Evolutionary conservation across 2,888 invertebrate genomes (phyloP), one percentile per base, ranked within the genome.

Genomic region (Acleris cristana): DNA sequence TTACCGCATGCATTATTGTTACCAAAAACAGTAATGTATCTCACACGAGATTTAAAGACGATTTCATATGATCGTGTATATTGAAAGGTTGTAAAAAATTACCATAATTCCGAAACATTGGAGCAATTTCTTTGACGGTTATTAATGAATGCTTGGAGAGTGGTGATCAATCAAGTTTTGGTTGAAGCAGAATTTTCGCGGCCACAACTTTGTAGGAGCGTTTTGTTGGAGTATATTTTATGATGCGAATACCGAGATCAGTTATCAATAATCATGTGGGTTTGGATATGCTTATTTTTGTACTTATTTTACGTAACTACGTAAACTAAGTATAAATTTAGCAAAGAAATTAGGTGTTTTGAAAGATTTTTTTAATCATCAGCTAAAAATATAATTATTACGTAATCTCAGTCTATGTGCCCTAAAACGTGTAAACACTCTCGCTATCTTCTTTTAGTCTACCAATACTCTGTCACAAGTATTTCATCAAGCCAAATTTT

Each of bases 121-220:
- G 74, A 83, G 87, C 83, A 87, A 89, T 88, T 87, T 87, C 78
- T 80, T 85, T 79, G 90, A 88, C 88, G 85, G 88, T 83, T 90
- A 89, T 89, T 89, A 89, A 90, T 88, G 90, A 87, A 88, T 88
- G 85, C 86, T 84, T 84, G 81, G 83, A 74, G 75, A 73, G 76
- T 79, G 84, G 88, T 83, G 82, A 91, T 90, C 90, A 90, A 90
- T 91, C 90, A 90, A 78, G 73, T 76, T 65, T 75, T 75, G 71
- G 71, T 72, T 65, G 71, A 72, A 73, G 71, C 72, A 71, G 73
- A 73, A 70, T 73, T 73, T 72, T 72, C 68, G 64, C 56, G 56
- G 63, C 79, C 76, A 76, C 74, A 77, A 76, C 81, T 79, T 79
- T 79, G 74, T 40, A 14, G 73, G 73, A 79, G 81, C 78, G 77